Evolutionary conservation across 2,888 invertebrate species (phyloP), one percentile per base, ranked within the genome.

Genomic region (Leptothorax acervorum): DNA sequence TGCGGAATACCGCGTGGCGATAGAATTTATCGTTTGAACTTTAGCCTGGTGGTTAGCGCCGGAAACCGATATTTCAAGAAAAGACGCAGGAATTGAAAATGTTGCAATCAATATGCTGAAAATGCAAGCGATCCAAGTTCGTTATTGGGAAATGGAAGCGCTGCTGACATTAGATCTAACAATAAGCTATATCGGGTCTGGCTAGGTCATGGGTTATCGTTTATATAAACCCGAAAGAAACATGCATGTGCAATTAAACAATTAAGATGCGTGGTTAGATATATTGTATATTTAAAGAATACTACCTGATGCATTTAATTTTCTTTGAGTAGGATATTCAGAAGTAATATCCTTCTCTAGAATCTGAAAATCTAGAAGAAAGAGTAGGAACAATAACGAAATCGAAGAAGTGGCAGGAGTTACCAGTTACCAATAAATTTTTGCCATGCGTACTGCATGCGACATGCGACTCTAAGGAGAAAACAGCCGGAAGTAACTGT

Each of bases 11-110:
- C 31, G 11, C 28, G 5, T 51, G 39, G 39, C 39, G 39, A 76
- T 65, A 76, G 18, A 53, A 55, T 68, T 78, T 53, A 53, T 78
- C 68, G 53, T n/a, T 39, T 78, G 76, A 78, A 78, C 76, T 78
- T 68, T 68, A 68, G n/a, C 23, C 63, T 23, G 23, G 35, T 55
- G 35, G 8, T 35, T 75, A 35, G 75, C 48, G 68, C 35, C 76
- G 42, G 68, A 66, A 55, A 23, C 12, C 39, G n/a, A 63, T 15
- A 39, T 15, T 75, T 31, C 6, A 23, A 15, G n/a, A 55, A 35
- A 12, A 28, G n/a, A 12, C 23, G 6, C 6, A 35, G 35, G 0
- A 53, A 57, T 63, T 39, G 62, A 62, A 45, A 48, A 48, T 15
- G 3, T 23, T 23, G 23, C 18, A 39, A 23, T 15, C 18, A 1